phyloP scores from a whole-genome alignment of 2,113 vertebrate genomes.

The Aegotheles bennettii region DNA sequence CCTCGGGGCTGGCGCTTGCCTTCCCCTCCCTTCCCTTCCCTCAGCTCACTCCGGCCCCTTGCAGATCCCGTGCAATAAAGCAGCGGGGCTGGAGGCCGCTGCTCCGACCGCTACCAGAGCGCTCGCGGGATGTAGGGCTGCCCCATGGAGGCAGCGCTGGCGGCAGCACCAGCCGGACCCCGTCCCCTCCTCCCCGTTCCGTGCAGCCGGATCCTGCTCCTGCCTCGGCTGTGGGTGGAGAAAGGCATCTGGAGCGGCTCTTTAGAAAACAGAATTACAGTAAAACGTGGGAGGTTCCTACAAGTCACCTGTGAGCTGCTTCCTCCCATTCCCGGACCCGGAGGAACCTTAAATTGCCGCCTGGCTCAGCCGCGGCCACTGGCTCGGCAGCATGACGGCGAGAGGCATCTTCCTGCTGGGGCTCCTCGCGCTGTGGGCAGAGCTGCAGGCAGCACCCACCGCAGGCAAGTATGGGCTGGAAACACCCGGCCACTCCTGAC shows the following conservation, averaged over 20 bases:
- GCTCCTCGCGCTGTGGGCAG: not conserved
- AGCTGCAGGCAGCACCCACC: conserved; percentile 11
- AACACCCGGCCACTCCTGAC: not conserved
- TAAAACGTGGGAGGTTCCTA: conserved; percentile 27
- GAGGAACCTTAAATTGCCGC: not conserved
- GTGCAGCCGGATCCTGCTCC: not conserved
- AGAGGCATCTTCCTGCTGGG: not conserved
- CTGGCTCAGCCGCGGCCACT: not conserved
- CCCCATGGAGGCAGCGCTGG: not conserved
- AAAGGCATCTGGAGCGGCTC: not conserved
- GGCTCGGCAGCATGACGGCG: not conserved
- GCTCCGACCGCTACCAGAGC: not conserved
- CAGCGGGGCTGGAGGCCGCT: rapidly evolving
- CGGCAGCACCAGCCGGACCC: not conserved
- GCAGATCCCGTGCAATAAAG: not conserved
- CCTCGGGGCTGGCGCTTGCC: too few species aligned
- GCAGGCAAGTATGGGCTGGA: not conserved
- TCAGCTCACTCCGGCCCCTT: too few species aligned
- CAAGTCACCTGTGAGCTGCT: not conserved
- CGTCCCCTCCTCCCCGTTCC: rapidly evolving
- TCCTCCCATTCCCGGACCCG: not conserved
- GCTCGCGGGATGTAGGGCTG: not conserved
- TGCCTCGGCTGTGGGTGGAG: not conserved
- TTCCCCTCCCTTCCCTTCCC: not conserved
- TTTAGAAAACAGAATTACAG: not conserved